Evolutionary conservation across 2,888 invertebrate species (phyloP), one percentile per base, ranked within the genome.

Genomic region (Saturnia pavonia): DNA sequence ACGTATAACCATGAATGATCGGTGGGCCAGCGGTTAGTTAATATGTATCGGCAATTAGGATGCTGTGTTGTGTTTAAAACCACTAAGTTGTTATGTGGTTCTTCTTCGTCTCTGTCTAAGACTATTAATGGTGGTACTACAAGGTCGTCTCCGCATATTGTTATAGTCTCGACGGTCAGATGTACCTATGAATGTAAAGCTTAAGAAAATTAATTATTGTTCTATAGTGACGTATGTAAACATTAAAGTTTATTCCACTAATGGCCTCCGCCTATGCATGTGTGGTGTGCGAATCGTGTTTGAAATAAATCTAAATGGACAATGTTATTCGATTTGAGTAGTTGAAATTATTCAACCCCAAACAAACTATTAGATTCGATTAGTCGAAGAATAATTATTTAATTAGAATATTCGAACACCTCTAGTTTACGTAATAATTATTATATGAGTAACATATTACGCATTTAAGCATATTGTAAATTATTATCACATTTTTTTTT

Each of bases 1-100:
- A 92, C 89, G 69, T 90, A 91, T 3, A 94, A 74, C 94, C 94
- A 94, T 0, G 81, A 73, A 73, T 91, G 92, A 27, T 90, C 75
- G 4, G 75, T 71, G 0, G 94, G 94, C 93, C 92, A 94, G 25
- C 82, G 82, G 74, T 88, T 91, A 14, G 79, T 82, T 4, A 93
- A 80, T n/a, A 72, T 80, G 73, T 86, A 92, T n/a, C 76, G 77
- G 74, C 94, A 94, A 8, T 84, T 86, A 16, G 78, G 75, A 69
- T 83, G 79, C 57, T 78, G 73, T 0, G 82, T 77, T 27, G 78
- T 72, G 71, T 89, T 82, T 27, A 91, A 74, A 12, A 80, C 73
- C 0, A 92, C 86, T 34, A 94, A 80, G 73, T 91, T 83, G 14
- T 74, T 74, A 72, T 91, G 88, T 1, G 87, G 78, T 68, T 85